These are phyloP conservation scores for Spisula subtruncata DNA, from an alignment of 2,888 invertebrate species.

Conservation along the genomic window DNA sequence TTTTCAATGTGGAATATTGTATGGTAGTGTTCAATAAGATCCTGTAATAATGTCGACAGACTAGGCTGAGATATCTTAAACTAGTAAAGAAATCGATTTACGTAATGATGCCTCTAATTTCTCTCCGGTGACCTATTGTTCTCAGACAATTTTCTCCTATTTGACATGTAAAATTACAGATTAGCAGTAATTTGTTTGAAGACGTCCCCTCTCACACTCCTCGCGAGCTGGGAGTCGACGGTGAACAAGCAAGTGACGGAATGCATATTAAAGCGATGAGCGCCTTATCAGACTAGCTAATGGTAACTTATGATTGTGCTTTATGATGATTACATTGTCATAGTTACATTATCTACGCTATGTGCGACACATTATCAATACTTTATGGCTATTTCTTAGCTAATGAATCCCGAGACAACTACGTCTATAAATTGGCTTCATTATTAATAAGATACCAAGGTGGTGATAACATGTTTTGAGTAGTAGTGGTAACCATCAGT, in stretches of 20 bases:
- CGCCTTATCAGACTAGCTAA: background rate
- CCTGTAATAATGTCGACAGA: too few species aligned
- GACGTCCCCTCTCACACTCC: background rate
- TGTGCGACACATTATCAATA: slow-evolving; percentile 23
- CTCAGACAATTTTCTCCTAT: background rate
- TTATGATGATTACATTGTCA: background rate
- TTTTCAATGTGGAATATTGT: too few species aligned
- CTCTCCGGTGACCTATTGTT: too few species aligned
- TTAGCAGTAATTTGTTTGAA: slow-evolving; percentile 21
- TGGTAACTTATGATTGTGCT: background rate
- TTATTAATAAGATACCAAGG: background rate
- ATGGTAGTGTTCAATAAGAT: too few species aligned
- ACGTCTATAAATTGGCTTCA: background rate
- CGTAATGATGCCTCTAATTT: slow-evolving; percentile 10
- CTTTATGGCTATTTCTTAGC: background rate
- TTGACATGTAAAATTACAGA: slow-evolving; percentile 10
- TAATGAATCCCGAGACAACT: background rate
- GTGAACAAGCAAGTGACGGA: background rate
- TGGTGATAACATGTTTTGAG: background rate
- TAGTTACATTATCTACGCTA: background rate
- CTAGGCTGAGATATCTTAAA: background rate
- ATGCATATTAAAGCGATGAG: background rate
- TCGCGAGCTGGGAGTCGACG: background rate
- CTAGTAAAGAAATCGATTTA: background rate
- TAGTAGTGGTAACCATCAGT: background rate